phyloP scores from a whole-genome alignment of 2,797 vertebrate species.

The Coregonus ussuriensis region DNA sequence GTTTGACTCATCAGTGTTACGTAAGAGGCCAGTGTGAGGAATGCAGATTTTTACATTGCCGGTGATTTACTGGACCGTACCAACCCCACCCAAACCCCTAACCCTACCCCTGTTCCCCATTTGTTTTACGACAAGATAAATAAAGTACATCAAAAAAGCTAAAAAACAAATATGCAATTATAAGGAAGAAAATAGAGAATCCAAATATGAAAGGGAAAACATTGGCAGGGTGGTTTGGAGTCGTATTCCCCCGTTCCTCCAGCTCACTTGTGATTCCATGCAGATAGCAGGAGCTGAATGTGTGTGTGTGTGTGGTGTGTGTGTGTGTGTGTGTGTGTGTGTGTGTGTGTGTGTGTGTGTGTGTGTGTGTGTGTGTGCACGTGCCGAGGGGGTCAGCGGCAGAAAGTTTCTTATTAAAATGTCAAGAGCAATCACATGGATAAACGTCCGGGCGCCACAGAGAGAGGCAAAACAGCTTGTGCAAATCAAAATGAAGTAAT shows the following conservation, averaged over 20 bases:
- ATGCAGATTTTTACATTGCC: no score
- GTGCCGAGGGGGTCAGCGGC: constrained; percentile 51
- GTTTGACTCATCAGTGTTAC: no score
- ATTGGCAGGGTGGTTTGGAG: constrained; percentile 48
- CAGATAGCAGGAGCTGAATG: constrained; percentile 53
- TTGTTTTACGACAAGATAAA: no score
- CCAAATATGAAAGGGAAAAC: no score
- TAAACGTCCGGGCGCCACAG: constrained; percentile 57
- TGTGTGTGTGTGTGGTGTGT: no score
- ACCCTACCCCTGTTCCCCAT: no score
- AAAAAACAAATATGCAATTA: no score
- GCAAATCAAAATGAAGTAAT: constrained; percentile 73
- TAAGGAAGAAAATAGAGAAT: no score
- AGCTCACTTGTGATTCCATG: constrained; percentile 60
- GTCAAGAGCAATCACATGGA: constrained; percentile 74
- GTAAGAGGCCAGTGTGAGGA: no score
- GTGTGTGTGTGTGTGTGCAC: not conserved
- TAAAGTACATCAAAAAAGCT: no score
- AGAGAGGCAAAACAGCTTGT: constrained; percentile 67
- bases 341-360: not conserved
- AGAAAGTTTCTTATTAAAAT: constrained; percentile 75
- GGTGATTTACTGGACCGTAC: no score
- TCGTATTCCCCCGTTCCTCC: constrained; percentile 40
- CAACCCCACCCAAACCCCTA: no score
- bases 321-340: not conserved